Base-by-base conservation (phyloP, 1,140 invertebrate genomes). In the Achroia grisella region DNA sequence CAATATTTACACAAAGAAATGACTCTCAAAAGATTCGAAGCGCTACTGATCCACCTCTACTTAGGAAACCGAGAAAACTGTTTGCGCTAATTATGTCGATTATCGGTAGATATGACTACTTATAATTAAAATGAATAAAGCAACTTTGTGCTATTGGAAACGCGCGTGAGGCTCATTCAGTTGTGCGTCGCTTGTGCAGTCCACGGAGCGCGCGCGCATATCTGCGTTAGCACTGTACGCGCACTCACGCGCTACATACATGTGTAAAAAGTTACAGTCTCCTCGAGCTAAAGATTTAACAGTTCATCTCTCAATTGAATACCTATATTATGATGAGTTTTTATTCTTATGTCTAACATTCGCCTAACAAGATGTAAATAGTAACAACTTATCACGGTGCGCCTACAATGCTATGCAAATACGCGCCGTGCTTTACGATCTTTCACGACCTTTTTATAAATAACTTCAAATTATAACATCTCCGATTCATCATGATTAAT, bases 1-100 rank as follows among this genome's bases (percentile, higher is more conserved):
- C 66, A 79, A 78, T 80, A 84, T 84, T 80, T 84, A 82, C 77
- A 82, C 62, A 80, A 76, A 73, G 64, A 78, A 81, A 79, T 52
- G 60, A 62, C 50, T 46, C 51, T 58, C 48, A 59, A 60, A 62
- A 66, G 46, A 71, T 75, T 72, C 70, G 69, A 85, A 81, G 75
- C 78, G 61, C 81, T 85, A 82, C 75, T 72, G 63, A 78, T 76
- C 47, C 74, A 76, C 72, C 62, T 67, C 77, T 81, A 81, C 69
- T 68, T 75, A 74, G 62, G 69, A 80, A 84, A 84, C 76, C 62
- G 71, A 77, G 71, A 75, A 66, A 67, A 64, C 65, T 66, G 60
- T 69, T 62, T 66, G 62, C 70, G 60, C 66, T 68, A 74, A 69
- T 60, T 62, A 62, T 64, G 50, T 63, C 62, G 39, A 62, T 58